These are phyloP conservation scores for Hoplostethus mediterraneus DNA, from an alignment of 2,797 vertebrate genomes.

Conservation along the genomic window DNA sequence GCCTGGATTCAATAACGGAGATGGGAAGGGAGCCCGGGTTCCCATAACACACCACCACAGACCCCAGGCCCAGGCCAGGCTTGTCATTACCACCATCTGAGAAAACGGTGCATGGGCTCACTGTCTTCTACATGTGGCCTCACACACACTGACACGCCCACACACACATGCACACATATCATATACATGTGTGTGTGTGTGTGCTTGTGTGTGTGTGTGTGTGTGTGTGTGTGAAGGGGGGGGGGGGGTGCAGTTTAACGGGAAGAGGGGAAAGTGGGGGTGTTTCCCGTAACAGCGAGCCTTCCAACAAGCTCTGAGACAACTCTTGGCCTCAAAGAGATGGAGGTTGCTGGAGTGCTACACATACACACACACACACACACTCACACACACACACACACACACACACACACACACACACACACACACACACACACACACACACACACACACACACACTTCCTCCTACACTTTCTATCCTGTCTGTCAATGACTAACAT, in stretches of 20 bases:
- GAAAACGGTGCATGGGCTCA: not conserved
- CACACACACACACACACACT: conserved; percentile 1
- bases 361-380: not conserved
- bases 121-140: not conserved
- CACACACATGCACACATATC: not conserved
- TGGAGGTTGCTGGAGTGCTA: too few relatives aligned
- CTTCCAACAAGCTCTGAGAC: too few relatives aligned
- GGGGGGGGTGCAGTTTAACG: too few relatives aligned
- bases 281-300: too few relatives aligned
- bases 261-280: not conserved
- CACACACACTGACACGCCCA: not conserved
- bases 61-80: conserved; percentile 11
- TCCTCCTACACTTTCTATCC: too few relatives aligned
- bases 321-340: too few relatives aligned
- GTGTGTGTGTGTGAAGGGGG: too few relatives aligned
- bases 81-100: conserved; percentile 16
- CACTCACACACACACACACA: conserved; percentile 4
- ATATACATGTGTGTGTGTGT: not conserved
- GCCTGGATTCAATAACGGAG: conserved; percentile 34
- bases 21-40: conserved; percentile 4
- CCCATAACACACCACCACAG: not conserved
- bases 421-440: conserved; percentile 7
- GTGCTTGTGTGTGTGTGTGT: too few relatives aligned
- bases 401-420: not conserved
- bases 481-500: not conserved